These are phyloP conservation scores for Pseudonaja textilis DNA, from an alignment of 2,113 vertebrate species.

Conservation along the genomic window DNA sequence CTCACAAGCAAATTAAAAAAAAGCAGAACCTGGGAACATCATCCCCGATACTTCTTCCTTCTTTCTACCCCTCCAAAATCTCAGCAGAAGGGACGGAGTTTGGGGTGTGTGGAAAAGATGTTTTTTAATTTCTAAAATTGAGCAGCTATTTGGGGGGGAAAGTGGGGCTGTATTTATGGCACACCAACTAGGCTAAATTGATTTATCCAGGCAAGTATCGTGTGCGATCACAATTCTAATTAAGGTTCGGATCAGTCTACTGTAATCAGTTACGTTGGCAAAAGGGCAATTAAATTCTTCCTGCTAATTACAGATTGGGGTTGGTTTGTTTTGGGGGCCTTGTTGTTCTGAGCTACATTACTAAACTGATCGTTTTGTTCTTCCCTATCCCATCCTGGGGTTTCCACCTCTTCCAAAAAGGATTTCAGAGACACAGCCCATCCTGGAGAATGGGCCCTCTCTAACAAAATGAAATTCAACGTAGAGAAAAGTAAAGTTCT, in stretches of 20 bases:
- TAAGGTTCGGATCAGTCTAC: constrained; percentile 80
- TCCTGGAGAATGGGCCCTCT: not conserved
- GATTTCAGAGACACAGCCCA: not conserved
- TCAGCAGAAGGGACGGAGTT: not conserved
- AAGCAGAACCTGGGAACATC: not conserved
- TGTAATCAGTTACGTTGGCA: constrained; percentile 77
- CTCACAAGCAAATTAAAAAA: constrained; percentile 59
- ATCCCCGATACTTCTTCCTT: constrained; percentile 45
- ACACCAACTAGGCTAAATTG: constrained; percentile 80
- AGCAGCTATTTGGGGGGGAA: constrained; percentile 66
- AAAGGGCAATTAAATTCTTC: constrained; percentile 80
- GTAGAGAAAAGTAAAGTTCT: too few relatives aligned
- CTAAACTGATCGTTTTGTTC: constrained; percentile 59
- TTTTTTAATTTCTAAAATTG: constrained; percentile 58
- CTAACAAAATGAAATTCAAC: too few relatives aligned
- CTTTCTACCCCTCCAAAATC: not conserved
- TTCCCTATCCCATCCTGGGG: not conserved
- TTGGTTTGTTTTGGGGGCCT: too few relatives aligned
- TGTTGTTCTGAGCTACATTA: constrained; percentile 56
- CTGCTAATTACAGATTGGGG: constrained; percentile 20
- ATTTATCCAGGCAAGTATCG: constrained; percentile 89
- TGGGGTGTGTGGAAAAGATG: not conserved
- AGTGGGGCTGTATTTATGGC: constrained; percentile 70
- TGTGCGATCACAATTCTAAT: constrained; percentile 84
- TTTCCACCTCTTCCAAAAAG: not conserved